Evolutionary conservation across 1,140 invertebrate species (phyloP), one percentile per base, ranked within the genome.

Genomic region (Vanessa atalanta): DNA sequence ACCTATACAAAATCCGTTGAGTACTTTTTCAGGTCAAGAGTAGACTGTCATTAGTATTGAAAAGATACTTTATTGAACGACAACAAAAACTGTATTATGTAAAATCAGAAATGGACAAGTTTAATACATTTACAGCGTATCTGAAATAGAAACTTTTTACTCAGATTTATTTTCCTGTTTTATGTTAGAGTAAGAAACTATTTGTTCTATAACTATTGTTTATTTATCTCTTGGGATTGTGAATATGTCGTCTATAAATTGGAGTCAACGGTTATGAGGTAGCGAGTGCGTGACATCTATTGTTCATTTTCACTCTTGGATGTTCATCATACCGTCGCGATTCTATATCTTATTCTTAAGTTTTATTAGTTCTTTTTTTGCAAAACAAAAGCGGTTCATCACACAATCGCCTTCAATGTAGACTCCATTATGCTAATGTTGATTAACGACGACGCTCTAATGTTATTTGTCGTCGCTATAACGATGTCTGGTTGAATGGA

Each of bases 241-340:
- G 75, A 83, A 79, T 82, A 83, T 73, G 81, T 80, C 75, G 73
- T 70, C 79, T 82, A 83, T 88, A 85, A 87, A 89, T 86, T 86
- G 74, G 78, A 83, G 81, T 81, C 81, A 79, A 89, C 83, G 83
- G 80, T 85, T 86, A 86, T 85, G 86, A 87, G 85, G 82, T 83
- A 81, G 80, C 79, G 80, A 88, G 78, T 83, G 79, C 84, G 85
- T 88, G 83, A 81, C 81, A 73, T 80, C 73, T 84, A 85, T 88
- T 88, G 83, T 87, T 61, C 70, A 65, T 73, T 15, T 31, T 47
- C 71, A 61, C 73, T 60, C 73, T 71, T 76, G 47, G 65, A 55
- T 73, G 73, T 83, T 80, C 81, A 73, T 83, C 79, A 86, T 80
- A 82, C 73, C 81, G 71, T 79, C 72, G 71, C 76, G 71, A 69